Evolutionary conservation across 2,888 invertebrate species (phyloP).

Genomic region (Girardia tigrina): DNA sequence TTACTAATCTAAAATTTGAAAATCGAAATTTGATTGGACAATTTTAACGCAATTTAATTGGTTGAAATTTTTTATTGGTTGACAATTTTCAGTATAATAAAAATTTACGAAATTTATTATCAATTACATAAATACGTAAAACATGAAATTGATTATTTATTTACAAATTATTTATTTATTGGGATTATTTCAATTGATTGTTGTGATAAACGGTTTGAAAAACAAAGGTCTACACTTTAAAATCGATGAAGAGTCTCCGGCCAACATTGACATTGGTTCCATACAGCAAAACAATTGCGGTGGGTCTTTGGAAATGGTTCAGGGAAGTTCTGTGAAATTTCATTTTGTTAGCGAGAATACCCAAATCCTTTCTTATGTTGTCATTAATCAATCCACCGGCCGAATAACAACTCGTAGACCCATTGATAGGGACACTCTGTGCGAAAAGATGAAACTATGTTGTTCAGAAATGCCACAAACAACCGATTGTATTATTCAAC

Average conservation of each 20-base stretch:
- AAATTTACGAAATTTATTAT: too few relatives aligned
- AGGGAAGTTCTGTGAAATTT: background rate
- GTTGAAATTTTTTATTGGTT: background rate
- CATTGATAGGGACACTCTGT: constrained; percentile 27
- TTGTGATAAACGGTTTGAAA: background rate
- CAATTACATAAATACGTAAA: too few relatives aligned
- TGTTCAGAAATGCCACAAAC: background rate
- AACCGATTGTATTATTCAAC: background rate
- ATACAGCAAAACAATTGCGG: constrained; percentile 6
- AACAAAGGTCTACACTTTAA: background rate
- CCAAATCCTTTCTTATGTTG: background rate
- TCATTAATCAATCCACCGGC: background rate
- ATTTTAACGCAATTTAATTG: background rate
- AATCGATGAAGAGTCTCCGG: constrained; percentile 15
- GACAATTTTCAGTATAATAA: background rate
- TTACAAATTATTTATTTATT: background rate
- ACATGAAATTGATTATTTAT: background rate
- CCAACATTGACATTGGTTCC: background rate
- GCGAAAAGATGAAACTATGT: constrained; percentile 26
- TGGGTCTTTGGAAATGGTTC: background rate
- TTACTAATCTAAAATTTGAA: too few relatives aligned
- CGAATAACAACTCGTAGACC: background rate
- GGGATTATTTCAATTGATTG: background rate
- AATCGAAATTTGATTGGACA: too few relatives aligned
- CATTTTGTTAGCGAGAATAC: background rate